A percentile compares a stretch with the other conserved stretches of the same genome.
Conservation (phyloP, 2,113 vertebrate species). For the Anoura caudifer region DNA sequence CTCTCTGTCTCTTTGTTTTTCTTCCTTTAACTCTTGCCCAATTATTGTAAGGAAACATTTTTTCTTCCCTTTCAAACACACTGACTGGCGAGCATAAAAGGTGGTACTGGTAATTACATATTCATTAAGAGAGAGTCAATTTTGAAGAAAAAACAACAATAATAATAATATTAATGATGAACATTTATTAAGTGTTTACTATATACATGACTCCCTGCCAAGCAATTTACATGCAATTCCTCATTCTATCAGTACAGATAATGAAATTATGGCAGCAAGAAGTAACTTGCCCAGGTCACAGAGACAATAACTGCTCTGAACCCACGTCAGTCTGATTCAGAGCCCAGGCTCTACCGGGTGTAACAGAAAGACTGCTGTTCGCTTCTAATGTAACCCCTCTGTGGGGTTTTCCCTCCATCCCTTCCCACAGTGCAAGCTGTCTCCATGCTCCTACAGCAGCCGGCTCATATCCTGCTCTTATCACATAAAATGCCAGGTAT, state of each 20-base stretch:
- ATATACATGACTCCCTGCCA: background rate
- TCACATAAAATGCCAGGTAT: background rate
- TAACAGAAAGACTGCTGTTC: background rate
- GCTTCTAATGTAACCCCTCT: background rate
- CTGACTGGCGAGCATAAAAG: background rate
- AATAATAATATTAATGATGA: background rate
- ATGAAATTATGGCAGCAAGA: background rate
- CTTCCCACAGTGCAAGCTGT: background rate
- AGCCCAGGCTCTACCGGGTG: background rate
- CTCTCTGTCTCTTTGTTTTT: background rate
- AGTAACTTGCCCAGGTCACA: background rate
- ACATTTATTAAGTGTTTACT: background rate
- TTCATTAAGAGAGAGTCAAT: background rate
- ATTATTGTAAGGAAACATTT: background rate
- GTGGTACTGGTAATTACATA: background rate
- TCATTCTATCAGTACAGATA: conserved; percentile 21
- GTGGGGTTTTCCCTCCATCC: background rate
- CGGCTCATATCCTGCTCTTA: background rate
- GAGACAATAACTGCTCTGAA: background rate
- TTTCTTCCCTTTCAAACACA: background rate
- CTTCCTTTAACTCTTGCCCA: background rate
- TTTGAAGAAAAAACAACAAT: background rate
- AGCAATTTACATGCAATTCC: background rate
- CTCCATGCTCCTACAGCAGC: fast-evolving
- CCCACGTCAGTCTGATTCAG: background rate